Evolutionary conservation across 2,888 invertebrate genomes (phyloP), one percentile per base, ranked within the genome.

Genomic region (Hyles lineata): DNA sequence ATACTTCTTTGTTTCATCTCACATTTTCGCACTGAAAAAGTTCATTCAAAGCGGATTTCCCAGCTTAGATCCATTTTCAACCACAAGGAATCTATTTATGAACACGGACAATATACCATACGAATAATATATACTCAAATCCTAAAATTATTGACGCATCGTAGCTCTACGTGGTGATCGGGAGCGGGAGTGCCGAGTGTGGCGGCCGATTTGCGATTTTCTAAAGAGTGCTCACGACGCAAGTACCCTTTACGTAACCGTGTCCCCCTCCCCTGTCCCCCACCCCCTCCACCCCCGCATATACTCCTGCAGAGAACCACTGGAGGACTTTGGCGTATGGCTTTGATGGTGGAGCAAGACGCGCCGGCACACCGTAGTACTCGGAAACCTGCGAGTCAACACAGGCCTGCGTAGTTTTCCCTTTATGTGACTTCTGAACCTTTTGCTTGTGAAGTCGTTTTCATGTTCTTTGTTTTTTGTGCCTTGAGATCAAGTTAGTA

Each of bases 241-340:
- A 78, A 92, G 92, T 81, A 86, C 86, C 83, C 92, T 92, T 79
- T 83, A 82, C 87, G 83, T 89, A 89, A 90, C 90, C 89, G 84
- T 83, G 78, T 80, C 76, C 76, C 81, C 77, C 73, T 72, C 72
- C 77, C 50, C 71, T 4, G 59, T 23, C 59, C 67, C 72, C n/a
- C 62, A 2, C 23, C 50, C 60, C 43, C n/a, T 35, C 11, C 17
- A 9, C 21, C 23, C 29, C 58, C 72, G 0, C 55, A 61, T 2
- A 29, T 17, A 60, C 70, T 69, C 72, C 25, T 50, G 52, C 52
- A 50, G 71, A 62, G 62, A 63, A 62, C 62, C 62, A 52, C 58
- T 70, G 70, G 55, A 73, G 73, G 61, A 62, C 23, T 43, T 15
- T 32, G 17, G 5, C 60, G 55, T 55, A 35, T 5, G 60, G 43